These are phyloP conservation scores for Myripristis murdjan DNA, from an alignment of 2,797 vertebrate genomes.

Conservation along the genomic window DNA sequence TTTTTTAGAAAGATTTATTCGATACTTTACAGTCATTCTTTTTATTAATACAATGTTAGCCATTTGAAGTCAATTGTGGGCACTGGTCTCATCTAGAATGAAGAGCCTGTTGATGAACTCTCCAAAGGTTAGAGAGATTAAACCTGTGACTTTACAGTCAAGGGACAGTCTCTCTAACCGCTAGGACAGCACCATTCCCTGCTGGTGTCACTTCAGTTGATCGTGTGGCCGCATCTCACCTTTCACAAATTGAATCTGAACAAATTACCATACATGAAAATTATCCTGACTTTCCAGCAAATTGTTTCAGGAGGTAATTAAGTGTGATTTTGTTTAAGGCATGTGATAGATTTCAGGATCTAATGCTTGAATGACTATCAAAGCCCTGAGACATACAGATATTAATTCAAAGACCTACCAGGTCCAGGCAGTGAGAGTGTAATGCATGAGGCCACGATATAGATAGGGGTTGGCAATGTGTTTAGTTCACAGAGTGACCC, in stretches of 20 bases:
- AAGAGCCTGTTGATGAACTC: no score
- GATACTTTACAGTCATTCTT: no score
- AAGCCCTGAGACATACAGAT: conserved; percentile 35
- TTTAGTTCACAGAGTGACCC: conserved; percentile 23
- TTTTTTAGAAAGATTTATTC: no score
- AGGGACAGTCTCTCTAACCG: background rate
- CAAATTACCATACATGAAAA: conserved; percentile 18
- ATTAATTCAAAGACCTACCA: conserved; percentile 42
- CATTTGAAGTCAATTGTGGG: no score
- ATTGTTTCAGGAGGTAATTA: conserved; percentile 47
- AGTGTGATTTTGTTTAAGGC: conserved; percentile 30
- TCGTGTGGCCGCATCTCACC: no score
- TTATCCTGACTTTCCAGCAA: conserved; percentile 24
- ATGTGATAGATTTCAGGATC: conserved; percentile 39
- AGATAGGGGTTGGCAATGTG: background rate
- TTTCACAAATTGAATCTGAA: conserved; percentile 1
- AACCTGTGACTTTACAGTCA: no score
- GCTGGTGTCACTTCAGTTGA: background rate
- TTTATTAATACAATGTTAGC: no score
- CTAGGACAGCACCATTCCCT: no score
- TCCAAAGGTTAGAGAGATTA: no score
- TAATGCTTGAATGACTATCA: conserved; percentile 40
- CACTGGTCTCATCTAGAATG: no score
- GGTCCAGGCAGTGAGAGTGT: conserved; percentile 4
- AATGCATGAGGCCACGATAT: background rate